Percentiles rank a stretch among this genome's conserved stretches.
These are phyloP conservation scores for Indri indri DNA, from an alignment of 2,113 vertebrate species.

Conservation along the genomic window DNA sequence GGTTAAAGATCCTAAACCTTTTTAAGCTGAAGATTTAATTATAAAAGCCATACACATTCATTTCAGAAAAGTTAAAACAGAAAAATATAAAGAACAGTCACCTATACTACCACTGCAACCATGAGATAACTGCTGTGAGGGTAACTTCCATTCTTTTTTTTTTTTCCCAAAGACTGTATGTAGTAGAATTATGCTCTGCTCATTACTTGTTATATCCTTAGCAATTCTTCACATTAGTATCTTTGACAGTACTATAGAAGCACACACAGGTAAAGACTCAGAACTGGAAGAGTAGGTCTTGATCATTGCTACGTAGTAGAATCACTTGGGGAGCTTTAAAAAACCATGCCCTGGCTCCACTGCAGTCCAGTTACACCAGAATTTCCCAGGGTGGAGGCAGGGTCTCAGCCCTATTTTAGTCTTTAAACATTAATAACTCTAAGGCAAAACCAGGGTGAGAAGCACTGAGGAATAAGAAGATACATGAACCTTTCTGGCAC, in stretches of 20 bases:
- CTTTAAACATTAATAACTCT: neutral
- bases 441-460: neutral
- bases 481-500: neutral
- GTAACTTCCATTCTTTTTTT: neutral
- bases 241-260: neutral
- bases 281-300: neutral
- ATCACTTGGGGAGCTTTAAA: neutral
- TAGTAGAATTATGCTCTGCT: neutral
- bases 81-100: neutral
- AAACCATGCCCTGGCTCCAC: neutral
- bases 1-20: neutral
- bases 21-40: constrained; percentile 16
- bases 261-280: neutral
- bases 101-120: neutral
- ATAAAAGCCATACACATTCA: neutral
- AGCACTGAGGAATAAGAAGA: neutral
- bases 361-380: neutral
- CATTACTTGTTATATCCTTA: neutral
- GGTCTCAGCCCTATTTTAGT: neutral
- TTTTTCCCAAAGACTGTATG: neutral
- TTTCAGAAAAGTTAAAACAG: constrained; percentile 6
- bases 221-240: neutral
- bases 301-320: neutral
- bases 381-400: neutral
- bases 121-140: neutral